Percentiles rank a stretch among this genome's conserved stretches.
Conservation (phyloP, 1,140 invertebrate genomes). For the Battus philenor region DNA sequence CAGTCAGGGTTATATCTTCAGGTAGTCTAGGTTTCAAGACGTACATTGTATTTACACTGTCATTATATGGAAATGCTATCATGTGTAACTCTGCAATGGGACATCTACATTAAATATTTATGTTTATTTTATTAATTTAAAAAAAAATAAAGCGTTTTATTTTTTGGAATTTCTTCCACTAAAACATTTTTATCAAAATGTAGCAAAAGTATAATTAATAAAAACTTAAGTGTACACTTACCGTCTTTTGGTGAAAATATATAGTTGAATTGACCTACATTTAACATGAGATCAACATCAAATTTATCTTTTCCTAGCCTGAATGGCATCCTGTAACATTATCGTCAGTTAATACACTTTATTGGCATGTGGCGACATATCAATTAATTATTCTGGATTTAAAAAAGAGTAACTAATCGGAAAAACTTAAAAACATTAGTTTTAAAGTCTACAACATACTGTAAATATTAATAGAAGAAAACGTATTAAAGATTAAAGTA, state of each 20-base stretch:
- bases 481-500: no score
- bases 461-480: no score
- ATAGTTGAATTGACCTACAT: constrained; percentile 43
- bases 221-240: constrained; percentile 17
- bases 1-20: constrained; percentile 62
- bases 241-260: constrained; percentile 38
- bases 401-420: no score
- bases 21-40: constrained; percentile 80
- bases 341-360: no score
- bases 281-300: constrained; percentile 50
- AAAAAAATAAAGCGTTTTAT: neutral
- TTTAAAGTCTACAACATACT: no score
- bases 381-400: no score
- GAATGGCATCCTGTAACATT: constrained; percentile 44
- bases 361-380: no score
- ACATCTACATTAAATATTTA: no score
- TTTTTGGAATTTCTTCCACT: no score
- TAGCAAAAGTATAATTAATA: neutral
- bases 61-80: constrained; percentile 85
- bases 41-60: constrained; percentile 80
- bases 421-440: no score
- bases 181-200: neutral
- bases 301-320: constrained; percentile 30
- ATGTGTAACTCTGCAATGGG: constrained; percentile 78
- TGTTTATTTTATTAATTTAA: neutral